Evolutionary conservation across 2,113 vertebrate species (phyloP).

Genomic region (Trochalopteron elliotii): DNA sequence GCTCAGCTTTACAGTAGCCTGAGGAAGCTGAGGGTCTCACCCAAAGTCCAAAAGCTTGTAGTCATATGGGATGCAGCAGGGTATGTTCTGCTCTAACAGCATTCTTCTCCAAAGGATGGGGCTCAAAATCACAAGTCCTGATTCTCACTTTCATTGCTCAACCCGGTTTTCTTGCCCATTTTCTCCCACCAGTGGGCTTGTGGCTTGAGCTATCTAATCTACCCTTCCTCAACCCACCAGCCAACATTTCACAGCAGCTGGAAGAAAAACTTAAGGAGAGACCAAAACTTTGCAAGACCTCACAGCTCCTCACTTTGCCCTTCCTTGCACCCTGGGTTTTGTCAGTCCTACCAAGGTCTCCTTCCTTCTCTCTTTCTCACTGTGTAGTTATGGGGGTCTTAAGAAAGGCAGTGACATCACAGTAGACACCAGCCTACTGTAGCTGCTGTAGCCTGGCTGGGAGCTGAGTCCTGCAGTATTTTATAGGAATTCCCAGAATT

Average conservation of each 20-base stretch:
- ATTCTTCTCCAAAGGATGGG: not conserved
- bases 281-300: not conserved
- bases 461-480: not conserved
- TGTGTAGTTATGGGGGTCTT: not conserved
- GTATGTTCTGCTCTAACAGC: not conserved
- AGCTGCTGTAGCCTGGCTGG: not conserved
- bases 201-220: not conserved
- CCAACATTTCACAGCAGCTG: not conserved
- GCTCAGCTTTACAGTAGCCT: not conserved
- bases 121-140: not conserved
- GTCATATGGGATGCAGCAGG: not conserved
- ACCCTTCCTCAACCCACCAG: not conserved
- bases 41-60: not conserved
- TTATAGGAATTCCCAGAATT: not conserved
- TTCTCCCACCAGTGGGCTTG: not conserved
- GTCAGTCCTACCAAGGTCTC: not conserved
- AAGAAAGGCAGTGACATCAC: not conserved
- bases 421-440: not conserved
- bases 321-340: not conserved
- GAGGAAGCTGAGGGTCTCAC: not conserved
- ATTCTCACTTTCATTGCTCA: not conserved
- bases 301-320: not conserved
- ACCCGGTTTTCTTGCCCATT: fast-evolving
- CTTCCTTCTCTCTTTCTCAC: not conserved
- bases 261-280: not conserved